Base-by-base conservation (phyloP, 2,113 vertebrate species). In the Rhynchopsitta pachyrhyncha region DNA sequence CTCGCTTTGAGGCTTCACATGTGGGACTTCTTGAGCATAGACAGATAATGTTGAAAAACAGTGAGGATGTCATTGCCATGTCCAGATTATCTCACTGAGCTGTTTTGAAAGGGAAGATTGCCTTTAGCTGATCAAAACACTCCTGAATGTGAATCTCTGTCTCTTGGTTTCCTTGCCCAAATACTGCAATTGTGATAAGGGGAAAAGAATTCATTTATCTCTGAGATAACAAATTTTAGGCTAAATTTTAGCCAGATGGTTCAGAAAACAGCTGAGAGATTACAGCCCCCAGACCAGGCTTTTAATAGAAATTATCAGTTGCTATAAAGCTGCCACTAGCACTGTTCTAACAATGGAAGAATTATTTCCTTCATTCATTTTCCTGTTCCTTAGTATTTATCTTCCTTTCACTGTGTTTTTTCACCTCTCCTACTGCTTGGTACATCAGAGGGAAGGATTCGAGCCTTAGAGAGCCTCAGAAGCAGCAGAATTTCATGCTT, bases 231-330 rank as follows among this genome's bases (percentile, higher is more conserved):
- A 93, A 94, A 92, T 93, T 92, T 93, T 89, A 91, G 93, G 88
- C 86, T 95, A 86, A 93, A 88, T 92, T 95, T 93, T 93, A 91
- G 77, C 46, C 95, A 95, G 91, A 93, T 94, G 94, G 88, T 55
- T 71, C 68, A 93, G 86, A 70, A 96, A 97, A 71, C 83, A 96
- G 80, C 73, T 86, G 92, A 88, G 68, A 83, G 60, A 91, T 91
- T 71, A 94, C 50, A 92, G 86, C 80, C 86, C 86, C 94, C 89
- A 87, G 93, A 95, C 42, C 73, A 95, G 77, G 77, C 86, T 94
- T 92, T 94, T 95, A 93, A 94, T 39, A 82, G 93, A 87, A 92
- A 91, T 71, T 66, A 87, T 93, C 91, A 90, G 66, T 91, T 83
- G 78, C 81, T 55, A 5, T 91, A 94, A 92, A 90, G 57, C 78